Evolutionary conservation across 64 coral and sea anemone species (phyloP), one percentile per base, ranked within the genome.

Genomic region (Cladopsammia gracilis): DNA sequence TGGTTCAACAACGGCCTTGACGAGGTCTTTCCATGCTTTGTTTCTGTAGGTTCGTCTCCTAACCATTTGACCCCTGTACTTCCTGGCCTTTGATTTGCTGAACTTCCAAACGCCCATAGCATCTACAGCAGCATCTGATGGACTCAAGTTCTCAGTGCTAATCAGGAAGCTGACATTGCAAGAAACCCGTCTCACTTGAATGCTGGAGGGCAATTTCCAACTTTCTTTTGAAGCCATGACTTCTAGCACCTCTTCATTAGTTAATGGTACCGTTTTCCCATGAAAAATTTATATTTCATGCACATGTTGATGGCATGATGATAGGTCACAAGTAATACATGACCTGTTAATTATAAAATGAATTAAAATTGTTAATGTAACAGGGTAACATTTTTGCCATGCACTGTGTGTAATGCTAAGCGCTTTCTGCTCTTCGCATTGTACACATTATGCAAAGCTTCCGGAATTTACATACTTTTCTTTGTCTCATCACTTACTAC

Each of bases 151-250:
- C 67, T 70, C 4, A 22, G 67, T 70, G 67, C 0, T 70, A 20
- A 70, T 70, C 18, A 70, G 67, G 67, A 70, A 70, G 67, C 67
- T 70, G 67, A 70, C 67, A 20, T 70, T 70, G 67, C 67, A 70
- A 70, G 67, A 43, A 70, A 70, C 67, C 67, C 67, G 20, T 20
- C 67, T 70, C 23, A 26, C n/a, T 70, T 70, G 67, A 20, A 70
- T 3, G 67, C 67, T 70, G 67, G 67, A 70, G 67, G 67, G 23
- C 67, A 70, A 20, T 22, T 70, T 15, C 23, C 23, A 20, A 23
- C 67, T 70, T 15, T 70, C 23, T 20, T 70, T 8, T 6, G 67
- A 70, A 70, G 67, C 67, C 67, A 70, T 43, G 25, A 43, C 18
- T 6, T 70, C 25, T 70, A 70, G 67, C 23, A 70, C 67, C 23